These are phyloP conservation scores for Actenoides lindsayi DNA, from an alignment of 2,113 vertebrate species.

Conservation along the genomic window DNA sequence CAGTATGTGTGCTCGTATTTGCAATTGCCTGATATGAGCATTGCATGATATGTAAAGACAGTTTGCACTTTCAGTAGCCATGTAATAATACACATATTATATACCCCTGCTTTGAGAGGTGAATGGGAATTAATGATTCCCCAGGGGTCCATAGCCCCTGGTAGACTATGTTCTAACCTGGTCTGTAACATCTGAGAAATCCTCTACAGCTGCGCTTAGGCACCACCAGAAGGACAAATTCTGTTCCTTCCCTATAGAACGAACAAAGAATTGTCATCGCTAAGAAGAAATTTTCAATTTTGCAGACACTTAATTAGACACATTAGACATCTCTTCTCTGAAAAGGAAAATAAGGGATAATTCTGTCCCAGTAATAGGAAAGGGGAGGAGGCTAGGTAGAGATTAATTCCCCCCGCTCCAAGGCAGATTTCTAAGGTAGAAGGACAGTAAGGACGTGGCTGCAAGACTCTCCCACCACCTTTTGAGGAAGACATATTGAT, in stretches of 20 bases:
- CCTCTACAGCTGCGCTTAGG: neutral
- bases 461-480: neutral
- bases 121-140: neutral
- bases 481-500: neutral
- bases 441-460: neutral
- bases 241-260: neutral
- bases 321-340: neutral
- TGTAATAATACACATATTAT: neutral
- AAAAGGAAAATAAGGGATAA: neutral
- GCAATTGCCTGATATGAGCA: neutral
- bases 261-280: neutral
- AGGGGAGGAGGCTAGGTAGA: neutral
- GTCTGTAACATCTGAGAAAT: neutral
- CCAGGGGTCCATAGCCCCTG: fast-evolving
- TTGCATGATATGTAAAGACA: neutral
- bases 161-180: neutral
- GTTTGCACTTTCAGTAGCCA: neutral
- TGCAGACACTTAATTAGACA: neutral
- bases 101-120: neutral
- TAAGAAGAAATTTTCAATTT: neutral
- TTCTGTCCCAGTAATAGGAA: neutral
- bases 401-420: neutral
- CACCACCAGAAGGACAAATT: neutral
- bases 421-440: neutral
- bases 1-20: neutral